Conservation (phyloP, 2,888 invertebrate genomes). For the Amphiduros pacificus region DNA sequence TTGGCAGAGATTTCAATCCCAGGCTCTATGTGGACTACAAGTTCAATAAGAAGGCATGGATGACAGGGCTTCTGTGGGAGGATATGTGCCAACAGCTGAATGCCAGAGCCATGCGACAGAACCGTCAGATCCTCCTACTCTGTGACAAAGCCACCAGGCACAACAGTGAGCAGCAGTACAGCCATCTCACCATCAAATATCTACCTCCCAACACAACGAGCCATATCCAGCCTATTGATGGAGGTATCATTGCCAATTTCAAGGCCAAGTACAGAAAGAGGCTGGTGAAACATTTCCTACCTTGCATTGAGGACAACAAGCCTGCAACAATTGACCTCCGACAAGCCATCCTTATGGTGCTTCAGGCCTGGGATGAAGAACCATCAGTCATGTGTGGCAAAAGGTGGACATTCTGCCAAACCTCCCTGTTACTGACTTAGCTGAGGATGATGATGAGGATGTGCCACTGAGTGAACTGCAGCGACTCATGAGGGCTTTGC, state of each 20-base stretch:
- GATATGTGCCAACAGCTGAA: conserved; percentile 23
- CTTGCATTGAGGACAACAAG: conserved; percentile 17
- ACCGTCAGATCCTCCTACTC: conserved; percentile 21
- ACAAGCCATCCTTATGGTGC: conserved; percentile 23
- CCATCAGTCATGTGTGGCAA: too few species aligned
- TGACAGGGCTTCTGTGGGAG: conserved; percentile 27
- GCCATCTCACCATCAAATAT: conserved; percentile 22
- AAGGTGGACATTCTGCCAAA: too few species aligned
- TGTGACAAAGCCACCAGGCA: conserved; percentile 29
- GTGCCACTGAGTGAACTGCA: too few species aligned
- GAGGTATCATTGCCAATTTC: conserved; percentile 28
- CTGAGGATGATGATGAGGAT: too few species aligned
- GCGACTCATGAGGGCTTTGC: too few species aligned
- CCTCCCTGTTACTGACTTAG: too few species aligned
- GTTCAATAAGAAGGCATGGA: conserved; percentile 31
- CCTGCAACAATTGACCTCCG: conserved; percentile 19
- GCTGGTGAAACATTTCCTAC: conserved; percentile 16
- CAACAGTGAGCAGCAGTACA: conserved; percentile 12
- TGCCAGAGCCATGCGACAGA: conserved; percentile 10
- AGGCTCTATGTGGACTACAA: conserved; percentile 13
- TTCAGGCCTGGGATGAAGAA: conserved; percentile 25
- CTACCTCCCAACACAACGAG: conserved; percentile 31
- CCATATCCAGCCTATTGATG: conserved; percentile 32
- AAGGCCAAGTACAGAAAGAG: conserved; percentile 23
- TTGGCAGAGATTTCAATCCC: conserved; percentile 22